Percentiles rank a stretch among this genome's conserved stretches.
Conservation (phyloP, 2,113 vertebrate genomes). For the Nestor notabilis region DNA sequence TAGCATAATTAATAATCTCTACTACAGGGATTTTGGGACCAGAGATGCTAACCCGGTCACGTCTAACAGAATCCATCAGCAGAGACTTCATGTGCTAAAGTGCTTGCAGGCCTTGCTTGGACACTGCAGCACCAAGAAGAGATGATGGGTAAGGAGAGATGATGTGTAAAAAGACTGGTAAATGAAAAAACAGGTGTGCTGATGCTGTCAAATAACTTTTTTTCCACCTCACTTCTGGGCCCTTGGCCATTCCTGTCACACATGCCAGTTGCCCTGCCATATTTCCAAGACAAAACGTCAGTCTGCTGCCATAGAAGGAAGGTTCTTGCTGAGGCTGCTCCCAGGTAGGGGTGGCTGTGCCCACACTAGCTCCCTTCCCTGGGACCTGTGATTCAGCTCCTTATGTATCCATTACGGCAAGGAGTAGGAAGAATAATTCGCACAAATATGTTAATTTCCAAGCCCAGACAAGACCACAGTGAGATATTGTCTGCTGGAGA, state of each 20-base stretch:
- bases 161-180: not conserved
- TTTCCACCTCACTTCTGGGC: not conserved
- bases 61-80: not conserved
- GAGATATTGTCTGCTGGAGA: rapidly evolving
- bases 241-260: no score
- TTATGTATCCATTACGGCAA: rapidly evolving
- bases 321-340: not conserved
- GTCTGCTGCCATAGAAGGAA: rapidly evolving
- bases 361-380: not conserved
- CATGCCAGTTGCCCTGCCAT: rapidly evolving
- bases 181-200: rapidly evolving
- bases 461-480: rapidly evolving
- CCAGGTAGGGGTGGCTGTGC: rapidly evolving
- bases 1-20: no score
- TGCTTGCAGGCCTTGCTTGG: not conserved
- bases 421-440: not conserved
- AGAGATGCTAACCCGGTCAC: rapidly evolving
- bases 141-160: not conserved
- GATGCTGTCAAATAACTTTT: not conserved
- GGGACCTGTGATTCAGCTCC: not conserved
- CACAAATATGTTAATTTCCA: rapidly evolving
- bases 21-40: rapidly evolving
- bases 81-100: not conserved
- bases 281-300: rapidly evolving
- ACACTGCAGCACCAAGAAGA: not conserved